Evolutionary conservation across 2,113 vertebrate genomes (phyloP), one percentile per base, ranked within the genome.

Genomic region (Australoheros scitulus): DNA sequence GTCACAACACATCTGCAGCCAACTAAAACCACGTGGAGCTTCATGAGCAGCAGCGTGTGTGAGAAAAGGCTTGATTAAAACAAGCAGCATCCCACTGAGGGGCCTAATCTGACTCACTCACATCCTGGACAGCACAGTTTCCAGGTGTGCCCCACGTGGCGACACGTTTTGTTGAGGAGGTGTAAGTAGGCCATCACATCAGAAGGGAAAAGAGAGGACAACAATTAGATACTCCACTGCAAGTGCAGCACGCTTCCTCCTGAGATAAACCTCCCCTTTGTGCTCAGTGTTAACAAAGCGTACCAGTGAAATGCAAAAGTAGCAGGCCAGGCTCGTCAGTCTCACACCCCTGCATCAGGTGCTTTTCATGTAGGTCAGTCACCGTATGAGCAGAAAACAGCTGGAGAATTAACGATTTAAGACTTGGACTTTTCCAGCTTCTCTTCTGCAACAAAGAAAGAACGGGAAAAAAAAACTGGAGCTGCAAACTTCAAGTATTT

Each of bases 1-100:
- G 72, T 83, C 87, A 74, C 52, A 68, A 43, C 72, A 89, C 90
- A 93, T 92, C 91, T 93, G 93, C 81, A 92, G 82, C 29, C 84
- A 82, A 83, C 83, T 80, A 76, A 72, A 80, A 72, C 58, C 75
- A 80, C 55, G 17, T 75, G 76, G 76, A 88, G 58, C 72, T 14
- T 13, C 32, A 77, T 88, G 61, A 82, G 83, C 83, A 60, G 24
- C 76, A 32, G 50, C 58, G 20, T 82, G 81, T 43, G 38, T 79
- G 84, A 83, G 81, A 76, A 76, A 61, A 32, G 61, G 10, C 61
- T 76, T 82, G 77, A 92, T 82, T 91, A 61, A 86, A 89, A 79
- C 78, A 74, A 83, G 61, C 56, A 57, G 75, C 70, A 64, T 82
- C 79, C 79, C 47, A 58, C 47, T 8, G 5, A 36, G 36, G 43